These are phyloP conservation scores for Paracentrotus lividus DNA, from an alignment of 53 echinoderm and acorn worm species.

Conservation along the genomic window DNA sequence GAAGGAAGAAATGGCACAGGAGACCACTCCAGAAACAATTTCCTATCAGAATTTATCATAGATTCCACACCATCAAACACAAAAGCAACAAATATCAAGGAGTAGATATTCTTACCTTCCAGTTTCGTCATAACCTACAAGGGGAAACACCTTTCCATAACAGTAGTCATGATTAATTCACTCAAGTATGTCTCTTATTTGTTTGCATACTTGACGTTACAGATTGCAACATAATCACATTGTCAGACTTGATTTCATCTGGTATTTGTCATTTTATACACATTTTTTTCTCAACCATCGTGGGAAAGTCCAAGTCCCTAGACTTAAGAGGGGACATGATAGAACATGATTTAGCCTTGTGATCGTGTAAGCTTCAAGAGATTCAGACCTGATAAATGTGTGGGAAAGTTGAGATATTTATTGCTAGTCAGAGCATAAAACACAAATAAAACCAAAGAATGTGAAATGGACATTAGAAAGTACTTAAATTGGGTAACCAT, in stretches of 20 bases:
- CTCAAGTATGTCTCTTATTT: not conserved
- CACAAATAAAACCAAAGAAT: slow-evolving; percentile 10
- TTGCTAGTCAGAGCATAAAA: not conserved
- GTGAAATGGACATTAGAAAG: not conserved
- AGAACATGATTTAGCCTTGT: slow-evolving; percentile 26
- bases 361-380: slow-evolving; percentile 2
- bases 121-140: not conserved
- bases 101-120: not conserved
- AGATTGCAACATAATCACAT: slow-evolving; percentile 18
- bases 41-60: too few relatives aligned
- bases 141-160: not conserved
- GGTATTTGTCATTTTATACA: slow-evolving; percentile 4
- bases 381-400: slow-evolving; percentile 36
- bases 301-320: not conserved
- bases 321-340: not conserved
- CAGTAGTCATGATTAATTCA: not conserved
- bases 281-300: not conserved
- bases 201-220: not conserved
- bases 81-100: not conserved
- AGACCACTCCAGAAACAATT: too few relatives aligned
- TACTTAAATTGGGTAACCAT: not conserved
- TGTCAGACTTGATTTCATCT: slow-evolving; percentile 17
- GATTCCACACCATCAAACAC: not conserved
- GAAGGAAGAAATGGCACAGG: too few relatives aligned
- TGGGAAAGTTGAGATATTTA: slow-evolving; percentile 50